Conservation (phyloP, 2,113 vertebrate species). For the Indicator indicator region DNA sequence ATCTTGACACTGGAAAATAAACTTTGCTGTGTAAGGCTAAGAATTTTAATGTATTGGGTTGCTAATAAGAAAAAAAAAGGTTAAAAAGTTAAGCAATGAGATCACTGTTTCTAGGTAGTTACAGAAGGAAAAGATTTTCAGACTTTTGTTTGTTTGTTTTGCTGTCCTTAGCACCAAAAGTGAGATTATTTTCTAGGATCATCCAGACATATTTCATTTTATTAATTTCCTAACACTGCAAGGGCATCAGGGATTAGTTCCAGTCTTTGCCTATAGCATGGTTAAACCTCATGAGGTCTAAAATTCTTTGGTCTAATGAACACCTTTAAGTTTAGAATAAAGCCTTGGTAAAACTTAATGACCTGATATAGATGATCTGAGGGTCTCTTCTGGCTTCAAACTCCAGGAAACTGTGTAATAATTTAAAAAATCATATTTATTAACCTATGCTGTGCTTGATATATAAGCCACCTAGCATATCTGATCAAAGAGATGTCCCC, state of each 20-base stretch:
- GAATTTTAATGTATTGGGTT: not conserved
- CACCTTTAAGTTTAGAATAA: conserved; percentile 56
- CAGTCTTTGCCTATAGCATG: conserved; percentile 35
- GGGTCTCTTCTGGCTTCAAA: conserved; percentile 23
- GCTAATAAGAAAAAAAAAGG: not conserved
- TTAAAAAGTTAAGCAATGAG: not conserved
- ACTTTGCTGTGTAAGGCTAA: not conserved
- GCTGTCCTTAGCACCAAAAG: not conserved
- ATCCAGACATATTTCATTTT: conserved; percentile 36
- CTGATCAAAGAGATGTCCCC: conserved; percentile 41
- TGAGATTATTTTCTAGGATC: not conserved
- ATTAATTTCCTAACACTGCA: conserved; percentile 40
- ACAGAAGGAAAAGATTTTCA: not conserved
- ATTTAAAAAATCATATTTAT: conserved; percentile 61
- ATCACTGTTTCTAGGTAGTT: not conserved
- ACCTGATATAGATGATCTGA: not conserved
- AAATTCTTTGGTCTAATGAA: conserved; percentile 47
- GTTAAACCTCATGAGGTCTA: conserved; percentile 34
- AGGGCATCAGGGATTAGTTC: conserved; percentile 20
- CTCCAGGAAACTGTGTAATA: conserved; percentile 10
- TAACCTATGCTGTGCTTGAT: conserved; percentile 14
- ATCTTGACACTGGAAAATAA: not conserved
- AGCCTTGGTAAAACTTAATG: conserved; percentile 39
- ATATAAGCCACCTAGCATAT: conserved; percentile 22
- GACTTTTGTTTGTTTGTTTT: not conserved